Base-by-base conservation (phyloP, 2,113 vertebrate species). In the Hypomesus transpacificus region DNA sequence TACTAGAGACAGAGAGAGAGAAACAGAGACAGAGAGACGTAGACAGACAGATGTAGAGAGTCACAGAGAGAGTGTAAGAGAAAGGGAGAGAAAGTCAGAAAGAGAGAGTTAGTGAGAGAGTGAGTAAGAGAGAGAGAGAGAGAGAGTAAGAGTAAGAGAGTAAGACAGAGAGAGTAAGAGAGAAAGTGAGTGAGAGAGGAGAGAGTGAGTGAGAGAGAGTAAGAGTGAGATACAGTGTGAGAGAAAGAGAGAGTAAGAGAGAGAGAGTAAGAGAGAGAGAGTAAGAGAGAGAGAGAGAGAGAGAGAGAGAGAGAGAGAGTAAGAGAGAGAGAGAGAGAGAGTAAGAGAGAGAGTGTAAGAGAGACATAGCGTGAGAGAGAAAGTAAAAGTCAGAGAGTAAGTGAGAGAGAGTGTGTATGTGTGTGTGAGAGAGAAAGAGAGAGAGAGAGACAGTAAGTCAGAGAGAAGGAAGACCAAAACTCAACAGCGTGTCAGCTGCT, bases 401-500 rank as follows among this genome's bases (percentile, higher is more conserved):
- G 52, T 21, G 52, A 69, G 54, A 53, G 58, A 20, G 53, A 58
- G 58, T 0, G 52, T 0, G 22, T 22, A 69, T 57, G 66, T 70
- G 22, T 22, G 70, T 57, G 66, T 70, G 76, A 75, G 83, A 75
- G 80, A 75, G 79, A 16, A 31, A 11, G 18, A 2, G 52, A 65
- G 46, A 46, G 22, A 54, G 14, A 50, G 7, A 56, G 52, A n/a
- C 24, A 57, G 6, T 8, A 53, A 31, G 52, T 5, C 14, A 22
- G 63, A 46, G 63, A 14, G 63, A 46, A 53, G 51, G 56, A 60
- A 60, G 56, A 83, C 81, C n/a, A 75, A 68, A 68, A 77, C 74
- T 76, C 73, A 75, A 80, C 61, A 79, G 61, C 9, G 17, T 46
- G 46, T 76, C 75, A 80, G 76, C 82, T 70, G 28, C 72, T 73